Conservation (phyloP, 2,888 invertebrate species). For the Siphonodentalium dalli region DNA sequence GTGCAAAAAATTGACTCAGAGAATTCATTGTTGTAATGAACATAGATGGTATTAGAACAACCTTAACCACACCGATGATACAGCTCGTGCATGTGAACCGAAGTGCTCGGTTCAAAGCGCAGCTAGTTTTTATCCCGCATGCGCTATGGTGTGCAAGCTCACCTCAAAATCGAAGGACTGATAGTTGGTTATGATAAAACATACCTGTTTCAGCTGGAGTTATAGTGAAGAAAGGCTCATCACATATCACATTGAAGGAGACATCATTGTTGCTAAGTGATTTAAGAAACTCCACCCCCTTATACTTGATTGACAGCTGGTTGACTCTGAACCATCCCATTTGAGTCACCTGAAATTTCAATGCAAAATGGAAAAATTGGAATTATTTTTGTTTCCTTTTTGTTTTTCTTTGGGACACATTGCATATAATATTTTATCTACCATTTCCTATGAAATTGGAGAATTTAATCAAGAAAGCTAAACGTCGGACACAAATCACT, state of each 20-base stretch:
- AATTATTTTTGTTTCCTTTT: no score
- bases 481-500: no score
- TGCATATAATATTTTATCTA: no score
- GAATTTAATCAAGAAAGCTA: no score
- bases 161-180: no score
- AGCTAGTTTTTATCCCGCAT: no score
- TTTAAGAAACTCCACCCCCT: slow-evolving; percentile 43
- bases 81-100: neutral
- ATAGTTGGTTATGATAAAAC: no score
- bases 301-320: slow-evolving; percentile 43
- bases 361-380: no score
- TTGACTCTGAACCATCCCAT: slow-evolving; percentile 39
- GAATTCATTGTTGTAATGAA: neutral
- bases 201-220: slow-evolving; percentile 38
- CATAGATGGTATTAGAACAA: neutral
- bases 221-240: slow-evolving; percentile 38
- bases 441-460: no score
- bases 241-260: slow-evolving; percentile 37
- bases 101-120: no score
- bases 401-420: no score
- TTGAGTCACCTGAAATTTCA: slow-evolving; percentile 33
- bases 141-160: no score
- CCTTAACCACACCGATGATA: neutral
- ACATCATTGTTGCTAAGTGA: slow-evolving; percentile 30
- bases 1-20: neutral